phyloP scores from a whole-genome alignment of 2,797 vertebrate genomes.

The Sylvilagus floridanus region DNA sequence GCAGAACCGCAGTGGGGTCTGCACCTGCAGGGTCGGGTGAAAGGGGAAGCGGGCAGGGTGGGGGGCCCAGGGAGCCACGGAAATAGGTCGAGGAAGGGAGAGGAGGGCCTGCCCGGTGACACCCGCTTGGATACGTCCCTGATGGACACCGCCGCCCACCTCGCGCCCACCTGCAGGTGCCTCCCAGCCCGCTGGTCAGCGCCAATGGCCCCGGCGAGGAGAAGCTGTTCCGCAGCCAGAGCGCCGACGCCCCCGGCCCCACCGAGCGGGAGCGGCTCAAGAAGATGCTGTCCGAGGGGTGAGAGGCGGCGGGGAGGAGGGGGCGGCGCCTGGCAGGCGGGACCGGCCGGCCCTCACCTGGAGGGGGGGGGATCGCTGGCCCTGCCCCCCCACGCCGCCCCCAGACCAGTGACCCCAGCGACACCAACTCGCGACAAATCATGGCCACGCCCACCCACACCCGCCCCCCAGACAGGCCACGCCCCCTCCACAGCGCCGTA shows the following conservation, averaged over 20 bases:
- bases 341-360: background rate
- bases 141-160: background rate
- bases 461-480: no score
- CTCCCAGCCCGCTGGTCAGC: conserved; percentile 89
- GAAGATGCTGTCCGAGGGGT: conserved; percentile 99
- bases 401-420: background rate
- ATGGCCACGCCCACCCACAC: background rate
- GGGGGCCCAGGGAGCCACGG: background rate
- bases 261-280: conserved; percentile 96
- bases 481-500: no score
- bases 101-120: background rate
- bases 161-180: conserved; percentile 80
- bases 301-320: background rate
- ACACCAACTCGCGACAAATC: background rate
- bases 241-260: conserved; percentile 94
- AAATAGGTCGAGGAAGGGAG: background rate
- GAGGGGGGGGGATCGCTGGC: no score
- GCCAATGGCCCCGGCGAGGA: conserved; percentile 95
- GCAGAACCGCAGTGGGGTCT: background rate
- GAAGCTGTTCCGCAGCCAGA: conserved; percentile 97
- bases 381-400: no score
- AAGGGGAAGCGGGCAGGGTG: background rate
- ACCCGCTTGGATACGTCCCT: no score
- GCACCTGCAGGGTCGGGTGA: background rate
- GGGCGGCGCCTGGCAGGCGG: background rate